A percentile compares a stretch with the other conserved stretches of the same genome.
Evolutionary conservation across 2,113 vertebrate genomes (phyloP).

Genomic region (Notothenia rossii): DNA sequence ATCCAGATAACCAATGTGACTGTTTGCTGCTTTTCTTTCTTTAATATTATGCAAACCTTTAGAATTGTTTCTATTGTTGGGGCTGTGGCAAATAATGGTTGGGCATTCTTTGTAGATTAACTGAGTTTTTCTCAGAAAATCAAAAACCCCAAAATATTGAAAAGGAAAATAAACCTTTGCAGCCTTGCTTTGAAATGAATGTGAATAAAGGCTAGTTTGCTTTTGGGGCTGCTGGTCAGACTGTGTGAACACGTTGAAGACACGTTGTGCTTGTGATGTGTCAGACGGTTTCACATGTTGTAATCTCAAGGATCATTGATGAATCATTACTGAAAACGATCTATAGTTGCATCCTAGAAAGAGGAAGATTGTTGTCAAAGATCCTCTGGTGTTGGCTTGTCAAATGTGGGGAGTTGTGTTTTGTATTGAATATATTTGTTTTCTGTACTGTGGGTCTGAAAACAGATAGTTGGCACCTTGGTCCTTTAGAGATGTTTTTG

Average conservation of each 20-base stretch:
- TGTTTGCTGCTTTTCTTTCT: not conserved
- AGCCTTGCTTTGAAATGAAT: not conserved
- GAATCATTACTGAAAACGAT: conserved; percentile 22
- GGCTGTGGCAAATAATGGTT: not conserved
- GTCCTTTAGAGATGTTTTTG: too few relatives aligned
- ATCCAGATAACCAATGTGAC: not conserved
- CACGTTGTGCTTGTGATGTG: not conserved
- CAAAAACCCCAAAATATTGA: too few relatives aligned
- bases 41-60: not conserved
- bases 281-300: not conserved
- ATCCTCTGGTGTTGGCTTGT: not conserved
- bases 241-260: not conserved
- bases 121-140: too few relatives aligned
- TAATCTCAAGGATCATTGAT: not conserved
- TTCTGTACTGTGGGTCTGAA: not conserved
- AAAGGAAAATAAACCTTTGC: not conserved
- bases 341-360: not conserved
- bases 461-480: not conserved
- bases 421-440: not conserved
- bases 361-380: not conserved
- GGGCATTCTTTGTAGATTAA: too few relatives aligned
- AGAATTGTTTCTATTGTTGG: not conserved
- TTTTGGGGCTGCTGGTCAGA: not conserved
- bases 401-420: not conserved
- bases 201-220: not conserved